These are phyloP conservation scores for Drosophila dunni DNA, from an alignment of 1,140 invertebrate genomes.

Conservation along the genomic window DNA sequence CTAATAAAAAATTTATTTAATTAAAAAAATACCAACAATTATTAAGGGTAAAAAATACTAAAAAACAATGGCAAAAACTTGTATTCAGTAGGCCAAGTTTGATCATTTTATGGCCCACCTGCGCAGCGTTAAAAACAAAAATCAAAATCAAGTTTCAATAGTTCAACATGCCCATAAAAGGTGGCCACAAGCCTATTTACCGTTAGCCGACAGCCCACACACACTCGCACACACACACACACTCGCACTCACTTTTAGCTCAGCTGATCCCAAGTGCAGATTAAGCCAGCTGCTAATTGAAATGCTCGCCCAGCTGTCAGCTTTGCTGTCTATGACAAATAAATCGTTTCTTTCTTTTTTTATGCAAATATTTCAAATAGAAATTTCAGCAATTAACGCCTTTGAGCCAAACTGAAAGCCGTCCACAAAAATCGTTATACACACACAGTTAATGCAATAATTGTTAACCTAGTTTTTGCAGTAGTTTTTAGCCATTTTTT, in stretches of 20 bases:
- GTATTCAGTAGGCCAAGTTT: slow-evolving; percentile 33
- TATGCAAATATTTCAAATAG: slow-evolving; percentile 37
- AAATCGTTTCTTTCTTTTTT: neutral
- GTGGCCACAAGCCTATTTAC: slow-evolving; percentile 31
- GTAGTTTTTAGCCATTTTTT: neutral
- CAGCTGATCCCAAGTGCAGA: slow-evolving; percentile 21
- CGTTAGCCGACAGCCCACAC: slow-evolving; percentile 27
- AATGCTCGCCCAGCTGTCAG: slow-evolving; percentile 36
- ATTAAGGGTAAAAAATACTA: neutral
- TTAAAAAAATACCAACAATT: neutral
- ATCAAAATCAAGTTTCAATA: slow-evolving; percentile 23
- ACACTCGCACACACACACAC: slow-evolving; percentile 17
- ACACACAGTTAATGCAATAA: slow-evolving; percentile 16
- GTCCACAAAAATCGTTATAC: neutral
- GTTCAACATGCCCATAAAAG: slow-evolving; percentile 48
- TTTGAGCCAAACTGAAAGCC: slow-evolving; percentile 11
- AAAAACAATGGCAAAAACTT: neutral
- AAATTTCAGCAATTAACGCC: slow-evolving; percentile 51
- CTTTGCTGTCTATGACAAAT: slow-evolving; percentile 13
- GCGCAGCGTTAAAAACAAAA: slow-evolving; percentile 6
- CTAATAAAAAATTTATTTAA: slow-evolving; percentile 3
- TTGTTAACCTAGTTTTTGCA: slow-evolving; percentile 56
- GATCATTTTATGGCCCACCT: slow-evolving; percentile 25
- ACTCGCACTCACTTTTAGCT: slow-evolving; percentile 4
- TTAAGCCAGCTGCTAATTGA: slow-evolving; percentile 39